These are phyloP conservation scores for Choloepus hoffmanni DNA, from an alignment of 2,113 vertebrate species.

Conservation along the genomic window DNA sequence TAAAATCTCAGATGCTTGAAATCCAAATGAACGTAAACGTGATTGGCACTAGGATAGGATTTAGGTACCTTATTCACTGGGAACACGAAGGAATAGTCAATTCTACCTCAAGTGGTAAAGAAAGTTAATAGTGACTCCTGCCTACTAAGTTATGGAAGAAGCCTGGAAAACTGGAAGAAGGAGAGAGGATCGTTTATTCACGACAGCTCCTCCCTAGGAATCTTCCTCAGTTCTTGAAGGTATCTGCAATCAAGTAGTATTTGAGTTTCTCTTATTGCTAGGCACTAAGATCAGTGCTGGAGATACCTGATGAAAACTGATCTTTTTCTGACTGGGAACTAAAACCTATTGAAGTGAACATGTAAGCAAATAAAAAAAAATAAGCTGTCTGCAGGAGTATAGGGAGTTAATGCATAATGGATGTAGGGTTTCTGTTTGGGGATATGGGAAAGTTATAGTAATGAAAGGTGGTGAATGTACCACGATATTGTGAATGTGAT, in stretches of 20 bases:
- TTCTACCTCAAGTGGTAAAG: neutral
- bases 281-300: neutral
- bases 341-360: slow-evolving; percentile 29
- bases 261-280: slow-evolving; percentile 1
- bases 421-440: no score
- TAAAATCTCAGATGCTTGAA: neutral
- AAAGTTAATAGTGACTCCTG: neutral
- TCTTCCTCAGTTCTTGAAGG: slow-evolving; percentile 22
- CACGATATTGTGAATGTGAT: no score
- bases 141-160: neutral
- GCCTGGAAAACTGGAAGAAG: neutral
- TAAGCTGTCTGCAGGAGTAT: no score
- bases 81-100: neutral
- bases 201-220: neutral
- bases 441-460: no score
- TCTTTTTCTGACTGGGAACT: neutral
- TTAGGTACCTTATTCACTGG: neutral
- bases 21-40: neutral
- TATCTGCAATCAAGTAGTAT: neutral
- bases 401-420: no score
- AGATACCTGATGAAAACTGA: slow-evolving; percentile 24
- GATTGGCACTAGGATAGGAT: neutral
- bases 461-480: no score
- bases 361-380: slow-evolving; percentile 3
- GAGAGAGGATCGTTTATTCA: neutral